Base-by-base conservation (phyloP, 1,140 invertebrate species). In the Drosophila biarmipes region DNA sequence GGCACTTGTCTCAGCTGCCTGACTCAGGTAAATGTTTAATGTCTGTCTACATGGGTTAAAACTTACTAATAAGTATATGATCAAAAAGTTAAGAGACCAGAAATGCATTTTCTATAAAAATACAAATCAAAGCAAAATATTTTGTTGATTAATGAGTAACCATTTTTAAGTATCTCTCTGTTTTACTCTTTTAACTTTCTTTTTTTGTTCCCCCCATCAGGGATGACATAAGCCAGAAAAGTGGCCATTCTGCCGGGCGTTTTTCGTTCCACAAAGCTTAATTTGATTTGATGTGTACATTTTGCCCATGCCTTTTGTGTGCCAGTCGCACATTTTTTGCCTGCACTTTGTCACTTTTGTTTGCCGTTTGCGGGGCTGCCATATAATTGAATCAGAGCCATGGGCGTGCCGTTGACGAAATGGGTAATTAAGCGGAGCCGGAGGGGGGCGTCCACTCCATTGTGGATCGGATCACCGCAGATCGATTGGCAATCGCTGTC, bases 241-340 rank as follows among this genome's bases (percentile, higher is more conserved):
- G 21, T 55, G 40, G 31, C 37, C 37, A 48, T 45, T 37, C 4
- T 43, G 29, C 29, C 15, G 19, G n/a, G 53, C 49, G 12, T 27
- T 55, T 63, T 46, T 61, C 69, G 51, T 51, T 67, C 52, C 37
- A 54, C n/a, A 48, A 15, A 17, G 48, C 54, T 61, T 86, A 78
- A 86, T 85, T 86, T 66, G 68, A 66, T 81, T 64, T 73, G 46
- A 57, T 76, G 75, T 73, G 38, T 64, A 42, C 40, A 35, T 40
- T 64, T 29, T 29, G 37, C 10, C 31, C 42, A 57, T 55, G 19
- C 27, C 66, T 71, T 27, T 73, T 73, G 46, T 73, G 67, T 34
- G 46, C 15, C 45, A 72, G 52, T 38, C 54, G 31, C 21, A 64
- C 24, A 49, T 34, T 38, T 54, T 29, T 37, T 31, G 48, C 51